A percentile compares a stretch with the other conserved stretches of the same genome.
These are phyloP conservation scores for Sarcophilus harrisii DNA, from an alignment of 2,797 vertebrate species.

Conservation along the genomic window DNA sequence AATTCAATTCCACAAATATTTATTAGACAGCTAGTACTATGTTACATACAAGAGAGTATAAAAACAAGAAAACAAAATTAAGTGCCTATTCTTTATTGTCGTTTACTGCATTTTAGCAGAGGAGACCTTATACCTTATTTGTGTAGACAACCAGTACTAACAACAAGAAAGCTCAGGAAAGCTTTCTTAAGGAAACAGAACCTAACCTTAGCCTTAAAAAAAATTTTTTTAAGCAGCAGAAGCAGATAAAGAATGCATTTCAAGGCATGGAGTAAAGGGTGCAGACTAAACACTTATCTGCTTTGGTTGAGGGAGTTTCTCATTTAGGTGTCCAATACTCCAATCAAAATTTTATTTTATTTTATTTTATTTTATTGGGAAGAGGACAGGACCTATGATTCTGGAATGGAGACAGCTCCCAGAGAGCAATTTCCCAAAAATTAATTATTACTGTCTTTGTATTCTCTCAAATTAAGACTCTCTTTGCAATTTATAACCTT, in stretches of 20 bases:
- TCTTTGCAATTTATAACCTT: neutral
- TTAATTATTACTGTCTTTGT: too few relatives aligned
- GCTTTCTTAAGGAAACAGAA: neutral
- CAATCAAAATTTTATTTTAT: neutral
- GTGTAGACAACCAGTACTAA: neutral
- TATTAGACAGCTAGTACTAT: neutral
- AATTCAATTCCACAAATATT: slow-evolving; percentile 1
- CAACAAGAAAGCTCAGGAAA: neutral
- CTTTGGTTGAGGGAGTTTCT: neutral
- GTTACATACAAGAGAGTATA: neutral
- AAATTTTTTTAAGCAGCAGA: neutral
- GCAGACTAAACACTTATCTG: neutral
- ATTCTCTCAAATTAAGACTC: neutral
- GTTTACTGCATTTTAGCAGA: neutral
- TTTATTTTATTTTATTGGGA: neutral
- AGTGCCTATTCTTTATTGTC: too few relatives aligned
- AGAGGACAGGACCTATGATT: neutral
- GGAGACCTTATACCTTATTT: neutral
- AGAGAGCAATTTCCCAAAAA: neutral
- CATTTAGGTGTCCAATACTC: neutral
- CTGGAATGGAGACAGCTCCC: neutral
- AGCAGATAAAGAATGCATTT: neutral
- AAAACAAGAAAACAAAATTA: neutral
- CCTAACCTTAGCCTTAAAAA: neutral
- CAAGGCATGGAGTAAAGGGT: neutral